Conservation (phyloP, 2,888 invertebrate genomes). For the Coenonympha glycerion region DNA sequence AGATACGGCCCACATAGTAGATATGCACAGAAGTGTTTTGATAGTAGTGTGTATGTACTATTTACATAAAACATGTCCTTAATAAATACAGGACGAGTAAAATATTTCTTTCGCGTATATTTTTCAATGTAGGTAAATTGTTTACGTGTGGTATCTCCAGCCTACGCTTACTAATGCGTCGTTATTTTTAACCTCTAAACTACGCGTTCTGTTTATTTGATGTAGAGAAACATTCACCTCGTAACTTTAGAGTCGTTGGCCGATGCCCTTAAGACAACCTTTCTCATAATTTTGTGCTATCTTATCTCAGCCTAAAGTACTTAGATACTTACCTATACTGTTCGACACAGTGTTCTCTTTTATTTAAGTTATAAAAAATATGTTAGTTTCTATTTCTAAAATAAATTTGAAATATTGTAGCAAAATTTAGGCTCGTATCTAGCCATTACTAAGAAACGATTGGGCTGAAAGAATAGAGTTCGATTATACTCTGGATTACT, state of each 20-base stretch:
- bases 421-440: too few relatives aligned
- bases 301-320: conserved; percentile 6
- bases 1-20: too few relatives aligned
- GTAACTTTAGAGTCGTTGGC: conserved; percentile 7
- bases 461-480: too few relatives aligned
- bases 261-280: conserved; percentile 15
- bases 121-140: background rate
- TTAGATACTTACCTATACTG: background rate
- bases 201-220: conserved; percentile 4
- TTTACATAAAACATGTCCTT: too few relatives aligned
- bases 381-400: too few relatives aligned
- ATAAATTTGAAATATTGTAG: too few relatives aligned
- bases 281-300: conserved; percentile 3
- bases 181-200: conserved; percentile 2
- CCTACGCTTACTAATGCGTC: background rate
- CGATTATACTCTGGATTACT: too few relatives aligned
- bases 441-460: too few relatives aligned
- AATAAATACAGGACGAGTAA: too few relatives aligned
- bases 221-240: conserved; percentile 9
- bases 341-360: background rate
- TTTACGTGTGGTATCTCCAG: background rate
- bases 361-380: background rate
- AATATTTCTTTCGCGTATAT: too few relatives aligned
- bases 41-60: too few relatives aligned
- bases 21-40: too few relatives aligned